Percentiles rank a stretch among this genome's conserved stretches.
phyloP scores from a whole-genome alignment of 2,888 invertebrate genomes.

The Drymonia ruficornis region DNA sequence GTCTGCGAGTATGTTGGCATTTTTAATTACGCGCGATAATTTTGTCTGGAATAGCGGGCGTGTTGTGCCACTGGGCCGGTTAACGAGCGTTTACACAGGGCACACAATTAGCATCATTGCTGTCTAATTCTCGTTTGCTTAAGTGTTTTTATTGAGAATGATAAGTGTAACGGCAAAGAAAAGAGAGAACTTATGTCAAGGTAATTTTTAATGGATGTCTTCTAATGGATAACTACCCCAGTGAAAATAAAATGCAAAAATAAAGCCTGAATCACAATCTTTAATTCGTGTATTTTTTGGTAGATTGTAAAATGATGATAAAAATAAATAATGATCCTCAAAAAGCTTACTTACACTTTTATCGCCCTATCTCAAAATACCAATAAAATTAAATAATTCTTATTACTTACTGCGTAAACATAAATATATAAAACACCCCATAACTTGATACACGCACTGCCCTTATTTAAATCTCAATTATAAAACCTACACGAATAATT shows the following conservation, averaged over 20 bases:
- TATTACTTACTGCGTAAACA: no score
- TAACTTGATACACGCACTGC: background rate
- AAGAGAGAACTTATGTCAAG: constrained; percentile 11
- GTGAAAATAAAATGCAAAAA: no score
- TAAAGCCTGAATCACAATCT: no score
- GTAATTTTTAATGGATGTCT: background rate
- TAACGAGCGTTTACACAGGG: constrained; percentile 50
- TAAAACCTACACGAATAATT: constrained; percentile 26
- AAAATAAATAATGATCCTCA: no score
- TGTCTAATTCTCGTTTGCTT: constrained; percentile 58
- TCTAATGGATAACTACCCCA: no score
- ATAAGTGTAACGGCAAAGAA: constrained; percentile 29
- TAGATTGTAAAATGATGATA: no score
- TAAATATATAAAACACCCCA: background rate
- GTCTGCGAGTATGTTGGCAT: constrained; percentile 81
- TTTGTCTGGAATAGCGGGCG: constrained; percentile 53
- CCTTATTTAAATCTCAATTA: constrained; percentile 4
- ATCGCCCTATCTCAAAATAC: no score
- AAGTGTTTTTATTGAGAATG: constrained; percentile 62
- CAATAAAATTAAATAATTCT: no score
- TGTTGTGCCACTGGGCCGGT: constrained; percentile 49
- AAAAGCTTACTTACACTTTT: no score
- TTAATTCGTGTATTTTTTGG: no score
- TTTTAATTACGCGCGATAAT: constrained; percentile 82
- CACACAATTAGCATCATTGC: constrained; percentile 51